phyloP scores from a whole-genome alignment of 2,113 vertebrate species.

The Zapus hudsonius region DNA sequence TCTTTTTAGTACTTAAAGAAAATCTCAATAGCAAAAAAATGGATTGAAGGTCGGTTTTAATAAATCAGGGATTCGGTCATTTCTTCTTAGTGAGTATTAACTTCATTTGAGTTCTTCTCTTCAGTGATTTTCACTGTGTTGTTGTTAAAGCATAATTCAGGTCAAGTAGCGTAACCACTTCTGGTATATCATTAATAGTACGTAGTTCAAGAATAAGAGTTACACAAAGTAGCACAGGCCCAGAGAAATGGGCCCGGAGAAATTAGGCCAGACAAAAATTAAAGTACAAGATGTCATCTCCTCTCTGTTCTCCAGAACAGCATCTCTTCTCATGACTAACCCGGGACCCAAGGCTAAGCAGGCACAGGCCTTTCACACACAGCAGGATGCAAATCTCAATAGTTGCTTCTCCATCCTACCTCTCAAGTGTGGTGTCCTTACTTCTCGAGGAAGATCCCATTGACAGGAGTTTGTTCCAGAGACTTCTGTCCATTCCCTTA shows the following conservation, averaged over 20 bases:
- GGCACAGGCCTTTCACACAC: neutral
- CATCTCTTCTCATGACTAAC: neutral
- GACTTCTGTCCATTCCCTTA: neutral
- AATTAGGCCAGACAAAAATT: constrained; percentile 69
- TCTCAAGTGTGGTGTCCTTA: neutral
- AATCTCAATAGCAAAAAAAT: constrained; percentile 51
- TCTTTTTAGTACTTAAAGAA: constrained; percentile 47
- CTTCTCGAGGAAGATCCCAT: neutral
- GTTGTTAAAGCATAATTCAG: constrained; percentile 72
- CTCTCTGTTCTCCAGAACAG: neutral
- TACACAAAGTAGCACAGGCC: constrained; percentile 70
- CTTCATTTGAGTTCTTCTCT: constrained; percentile 59
- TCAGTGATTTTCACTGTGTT: constrained; percentile 47
- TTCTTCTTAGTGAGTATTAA: constrained; percentile 61
- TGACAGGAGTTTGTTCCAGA: neutral
- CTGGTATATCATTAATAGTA: constrained; percentile 69
- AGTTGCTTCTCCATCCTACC: neutral
- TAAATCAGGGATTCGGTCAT: constrained; percentile 54
- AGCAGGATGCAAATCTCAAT: neutral
- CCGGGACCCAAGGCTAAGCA: neutral
- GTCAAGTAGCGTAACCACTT: constrained; percentile 69
- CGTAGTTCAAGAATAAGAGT: constrained; percentile 60
- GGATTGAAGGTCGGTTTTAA: constrained; percentile 59
- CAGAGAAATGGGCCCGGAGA: constrained; percentile 59
- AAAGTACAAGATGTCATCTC: constrained; percentile 10